Base-by-base conservation (phyloP, 2,113 vertebrate genomes). In the Dissostichus mawsoni region DNA sequence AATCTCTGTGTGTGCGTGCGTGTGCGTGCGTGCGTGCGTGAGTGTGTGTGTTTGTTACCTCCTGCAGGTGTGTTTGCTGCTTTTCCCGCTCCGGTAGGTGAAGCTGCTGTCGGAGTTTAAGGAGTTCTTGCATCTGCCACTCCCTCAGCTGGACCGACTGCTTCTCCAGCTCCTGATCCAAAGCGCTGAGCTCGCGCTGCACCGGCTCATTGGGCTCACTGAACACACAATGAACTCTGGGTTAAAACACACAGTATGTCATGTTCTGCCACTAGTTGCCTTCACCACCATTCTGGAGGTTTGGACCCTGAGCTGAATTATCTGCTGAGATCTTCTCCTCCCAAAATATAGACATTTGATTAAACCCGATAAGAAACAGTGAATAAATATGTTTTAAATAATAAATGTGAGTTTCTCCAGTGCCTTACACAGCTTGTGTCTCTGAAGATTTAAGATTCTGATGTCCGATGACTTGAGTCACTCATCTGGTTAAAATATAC, bases 101-200 rank as follows among this genome's bases (percentile, higher is more conserved):
- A 76, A 96, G 96, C 51, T 89, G 41, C 72, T 94, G 91, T 12
- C 96, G 87, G 14, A 97, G 92, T 33, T 92, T 89, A 25, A 98
- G 88, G 50, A 97, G 91, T 13, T 95, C 93, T 66, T 94, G 84
- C 90, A 96, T 88, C 76, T 97, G 96, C 85, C 91, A 86, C 14
- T 95, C 95, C 78, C 93, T 93, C 48, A 96, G 87, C 72, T 95
- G 93, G 17, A 90, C 81, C 2, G 80, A 92, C 82, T 91, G 91
- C 59, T 88, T 89, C 62, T 93, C 86, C 0, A 81, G 78, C 73
- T 95, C 95, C 5, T 87, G 84, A 3, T 95, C 94, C 83, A 96
- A 69, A 0, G 82, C 91, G 0, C 65, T 85, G 75, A 94, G 78
- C 77, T 95, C 89, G 2, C 16, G 80, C 74, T 90, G 85, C 61